These are phyloP conservation scores for Sarcophaga subvicina DNA, from an alignment of 2,888 invertebrate species.

Conservation along the genomic window DNA sequence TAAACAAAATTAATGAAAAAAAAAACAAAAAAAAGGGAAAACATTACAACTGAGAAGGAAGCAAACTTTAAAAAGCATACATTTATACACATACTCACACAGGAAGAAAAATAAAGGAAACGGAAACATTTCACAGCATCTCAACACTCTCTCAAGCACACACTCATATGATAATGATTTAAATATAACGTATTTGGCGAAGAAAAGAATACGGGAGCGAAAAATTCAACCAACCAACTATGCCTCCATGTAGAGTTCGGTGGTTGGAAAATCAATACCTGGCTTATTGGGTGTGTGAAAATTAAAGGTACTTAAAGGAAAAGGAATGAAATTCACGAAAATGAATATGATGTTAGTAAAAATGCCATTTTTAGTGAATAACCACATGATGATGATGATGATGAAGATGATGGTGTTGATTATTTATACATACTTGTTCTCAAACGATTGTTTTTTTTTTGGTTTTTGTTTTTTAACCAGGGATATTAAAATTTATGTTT, in stretches of 20 bases:
- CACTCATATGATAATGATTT: conserved; percentile 31
- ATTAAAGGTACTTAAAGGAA: too few species aligned
- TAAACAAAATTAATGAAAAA: not conserved
- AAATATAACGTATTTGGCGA: conserved; percentile 9
- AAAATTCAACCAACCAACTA: not conserved
- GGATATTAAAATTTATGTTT: too few species aligned
- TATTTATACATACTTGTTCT: too few species aligned
- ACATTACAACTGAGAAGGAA: not conserved
- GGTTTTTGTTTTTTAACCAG: too few species aligned
- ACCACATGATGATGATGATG: too few species aligned
- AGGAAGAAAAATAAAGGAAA: conserved; percentile 3
- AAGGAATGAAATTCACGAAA: too few species aligned
- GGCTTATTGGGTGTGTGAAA: too few species aligned
- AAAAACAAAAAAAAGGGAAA: not conserved
- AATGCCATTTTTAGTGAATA: too few species aligned
- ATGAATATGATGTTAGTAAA: too few species aligned
- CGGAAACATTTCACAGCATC: conserved; percentile 46
- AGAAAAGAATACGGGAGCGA: not conserved
- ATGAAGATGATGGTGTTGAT: too few species aligned
- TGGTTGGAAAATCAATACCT: too few species aligned
- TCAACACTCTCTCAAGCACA: not conserved
- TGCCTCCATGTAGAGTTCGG: not conserved
- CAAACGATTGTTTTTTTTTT: too few species aligned
- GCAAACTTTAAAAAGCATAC: conserved; percentile 7
- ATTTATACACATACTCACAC: not conserved